Evolutionary conservation across 2,888 invertebrate species (phyloP).

Genomic region (Nomada goodeniana): DNA sequence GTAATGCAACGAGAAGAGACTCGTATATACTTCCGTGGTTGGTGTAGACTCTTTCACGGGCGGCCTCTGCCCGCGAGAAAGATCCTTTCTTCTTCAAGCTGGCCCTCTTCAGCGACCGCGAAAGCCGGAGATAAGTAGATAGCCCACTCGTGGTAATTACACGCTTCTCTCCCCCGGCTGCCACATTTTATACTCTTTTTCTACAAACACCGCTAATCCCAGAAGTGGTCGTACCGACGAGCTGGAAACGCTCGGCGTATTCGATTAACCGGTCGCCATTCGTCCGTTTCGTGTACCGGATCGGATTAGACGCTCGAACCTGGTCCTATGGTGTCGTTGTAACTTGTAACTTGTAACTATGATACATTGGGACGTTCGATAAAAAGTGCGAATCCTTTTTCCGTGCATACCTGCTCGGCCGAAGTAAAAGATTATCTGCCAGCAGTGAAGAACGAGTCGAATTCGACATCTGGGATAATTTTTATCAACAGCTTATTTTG

Average conservation of each 20-base stretch:
- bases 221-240: conserved; percentile 30
- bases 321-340: too few relatives aligned
- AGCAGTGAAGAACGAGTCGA: too few relatives aligned
- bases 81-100: conserved; percentile 62
- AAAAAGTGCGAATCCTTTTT: too few relatives aligned
- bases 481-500: too few relatives aligned
- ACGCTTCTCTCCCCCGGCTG: conserved; percentile 53
- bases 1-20: conserved; percentile 45
- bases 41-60: conserved; percentile 38
- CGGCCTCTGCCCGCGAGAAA: conserved; percentile 39
- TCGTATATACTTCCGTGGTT: conserved; percentile 24
- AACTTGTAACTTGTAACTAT: too few relatives aligned
- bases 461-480: too few relatives aligned
- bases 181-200: conserved; percentile 45
- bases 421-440: too few relatives aligned
- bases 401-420: too few relatives aligned
- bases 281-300: neutral
- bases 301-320: too few relatives aligned
- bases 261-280: conserved; percentile 31
- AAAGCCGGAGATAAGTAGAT: conserved; percentile 69
- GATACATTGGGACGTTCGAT: too few relatives aligned
- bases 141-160: conserved; percentile 74
- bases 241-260: conserved; percentile 22
- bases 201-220: conserved; percentile 36
- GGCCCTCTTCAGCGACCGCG: conserved; percentile 61